These are phyloP conservation scores for Lepus timidus DNA, from an alignment of 2,113 vertebrate species.

Conservation along the genomic window DNA sequence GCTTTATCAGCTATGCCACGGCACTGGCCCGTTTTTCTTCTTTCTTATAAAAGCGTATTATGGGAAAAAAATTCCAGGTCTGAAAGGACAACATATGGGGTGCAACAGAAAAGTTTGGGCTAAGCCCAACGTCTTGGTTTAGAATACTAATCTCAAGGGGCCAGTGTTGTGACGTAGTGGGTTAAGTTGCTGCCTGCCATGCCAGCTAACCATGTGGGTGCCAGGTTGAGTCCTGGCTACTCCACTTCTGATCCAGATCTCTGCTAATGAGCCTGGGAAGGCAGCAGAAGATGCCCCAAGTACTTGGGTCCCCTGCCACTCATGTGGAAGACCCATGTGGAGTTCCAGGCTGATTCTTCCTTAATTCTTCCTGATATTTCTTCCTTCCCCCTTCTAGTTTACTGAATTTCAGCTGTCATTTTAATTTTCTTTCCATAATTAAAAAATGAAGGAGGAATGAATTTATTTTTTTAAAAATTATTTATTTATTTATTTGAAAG, in stretches of 20 bases:
- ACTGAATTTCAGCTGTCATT: conserved; percentile 36
- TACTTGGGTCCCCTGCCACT: too few species aligned
- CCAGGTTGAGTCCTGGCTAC: too few species aligned
- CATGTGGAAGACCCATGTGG: too few species aligned
- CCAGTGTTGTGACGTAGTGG: neutral
- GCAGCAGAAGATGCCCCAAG: too few species aligned
- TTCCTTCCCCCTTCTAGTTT: conserved; percentile 37
- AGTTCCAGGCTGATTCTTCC: neutral
- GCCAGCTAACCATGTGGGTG: too few species aligned
- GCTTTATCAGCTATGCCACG: too few species aligned
- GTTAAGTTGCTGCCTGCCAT: too few species aligned
- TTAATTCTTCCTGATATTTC: neutral
- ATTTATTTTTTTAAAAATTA: neutral
- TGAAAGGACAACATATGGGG: neutral
- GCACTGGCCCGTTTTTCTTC: too few species aligned
- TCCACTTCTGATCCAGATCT: too few species aligned
- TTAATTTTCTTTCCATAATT: conserved; percentile 61
- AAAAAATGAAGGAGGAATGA: conserved; percentile 36
- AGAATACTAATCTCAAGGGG: conserved; percentile 18
- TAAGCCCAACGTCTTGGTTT: neutral
- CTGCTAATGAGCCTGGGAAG: too few species aligned
- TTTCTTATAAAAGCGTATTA: conserved; percentile 3
- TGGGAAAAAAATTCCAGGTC: neutral
- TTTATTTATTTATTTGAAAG: too few species aligned
- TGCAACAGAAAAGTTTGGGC: neutral